Percentiles rank a stretch among this genome's conserved stretches.
Conservation (phyloP, 2,113 vertebrate species). For the Talpa occidentalis region DNA sequence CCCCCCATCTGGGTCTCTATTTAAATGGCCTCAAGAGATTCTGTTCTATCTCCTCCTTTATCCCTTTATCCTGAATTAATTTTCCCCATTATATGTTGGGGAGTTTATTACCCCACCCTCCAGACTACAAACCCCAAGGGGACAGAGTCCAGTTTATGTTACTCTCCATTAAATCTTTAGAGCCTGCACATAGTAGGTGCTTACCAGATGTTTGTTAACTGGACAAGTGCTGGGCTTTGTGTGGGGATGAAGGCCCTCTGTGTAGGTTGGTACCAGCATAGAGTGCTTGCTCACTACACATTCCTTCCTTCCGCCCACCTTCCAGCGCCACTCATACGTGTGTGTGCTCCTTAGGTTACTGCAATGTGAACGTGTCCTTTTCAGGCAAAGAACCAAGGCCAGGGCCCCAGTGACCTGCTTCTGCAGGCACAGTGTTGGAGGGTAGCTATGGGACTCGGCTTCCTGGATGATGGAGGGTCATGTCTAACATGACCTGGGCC, state of each 20-base stretch:
- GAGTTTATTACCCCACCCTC: not conserved
- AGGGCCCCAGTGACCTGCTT: not conserved
- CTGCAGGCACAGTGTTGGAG: too few relatives aligned
- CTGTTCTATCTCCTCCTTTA: not conserved
- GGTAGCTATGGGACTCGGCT: not conserved
- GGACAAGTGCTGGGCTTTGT: not conserved
- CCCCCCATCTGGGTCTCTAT: not conserved
- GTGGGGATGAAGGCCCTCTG: not conserved
- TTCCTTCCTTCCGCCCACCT: not conserved
- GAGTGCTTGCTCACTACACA: not conserved
- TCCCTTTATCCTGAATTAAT: not conserved
- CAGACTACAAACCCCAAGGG: not conserved
- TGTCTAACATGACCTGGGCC: not conserved
- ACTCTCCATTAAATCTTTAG: not conserved
- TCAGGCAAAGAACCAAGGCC: not conserved
- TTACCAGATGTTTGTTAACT: not conserved
- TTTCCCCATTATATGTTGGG: not conserved
- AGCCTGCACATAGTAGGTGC: not conserved
- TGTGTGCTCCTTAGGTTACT: not conserved
- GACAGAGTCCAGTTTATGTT: not conserved
- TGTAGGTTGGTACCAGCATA: accelerated
- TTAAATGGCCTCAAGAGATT: not conserved
- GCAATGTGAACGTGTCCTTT: not conserved
- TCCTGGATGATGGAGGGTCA: not conserved
- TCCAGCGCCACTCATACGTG: not conserved